Conservation (phyloP, 2,113 vertebrate species). For the Indicator indicator region DNA sequence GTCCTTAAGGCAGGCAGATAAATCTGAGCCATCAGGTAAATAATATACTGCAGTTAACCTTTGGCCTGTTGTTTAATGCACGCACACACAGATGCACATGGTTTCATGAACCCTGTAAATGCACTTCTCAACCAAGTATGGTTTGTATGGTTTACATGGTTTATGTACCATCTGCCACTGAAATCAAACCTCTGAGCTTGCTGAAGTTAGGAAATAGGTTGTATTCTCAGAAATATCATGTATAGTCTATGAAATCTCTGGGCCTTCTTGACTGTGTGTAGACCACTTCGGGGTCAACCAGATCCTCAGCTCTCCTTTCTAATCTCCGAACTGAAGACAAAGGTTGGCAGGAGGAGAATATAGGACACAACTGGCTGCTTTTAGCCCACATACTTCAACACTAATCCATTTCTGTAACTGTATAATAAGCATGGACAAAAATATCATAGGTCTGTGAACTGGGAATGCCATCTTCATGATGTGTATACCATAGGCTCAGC, state of each 20-base stretch:
- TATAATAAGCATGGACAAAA: background rate
- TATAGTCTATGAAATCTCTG: background rate
- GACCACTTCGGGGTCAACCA: background rate
- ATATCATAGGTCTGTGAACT: background rate
- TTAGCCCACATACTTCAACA: background rate
- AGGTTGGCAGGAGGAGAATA: conserved; percentile 9
- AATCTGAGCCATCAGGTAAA: conserved; percentile 9
- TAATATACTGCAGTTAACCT: background rate
- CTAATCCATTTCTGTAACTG: background rate
- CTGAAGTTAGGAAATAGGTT: background rate
- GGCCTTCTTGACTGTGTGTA: background rate
- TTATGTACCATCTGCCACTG: background rate
- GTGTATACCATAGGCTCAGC: background rate
- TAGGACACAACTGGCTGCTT: background rate
- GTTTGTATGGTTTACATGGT: background rate
- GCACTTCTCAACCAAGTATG: conserved; percentile 9
- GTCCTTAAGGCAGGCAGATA: background rate
- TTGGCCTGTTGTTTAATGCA: background rate
- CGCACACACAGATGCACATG: background rate
- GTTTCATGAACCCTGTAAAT: background rate
- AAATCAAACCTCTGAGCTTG: conserved; percentile 8
- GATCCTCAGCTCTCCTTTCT: conserved; percentile 13
- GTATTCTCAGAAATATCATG: background rate
- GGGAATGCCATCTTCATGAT: background rate
- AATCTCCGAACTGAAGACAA: background rate